phyloP scores from a whole-genome alignment of 2,797 vertebrate species.

The Chrysocyon brachyurus region DNA sequence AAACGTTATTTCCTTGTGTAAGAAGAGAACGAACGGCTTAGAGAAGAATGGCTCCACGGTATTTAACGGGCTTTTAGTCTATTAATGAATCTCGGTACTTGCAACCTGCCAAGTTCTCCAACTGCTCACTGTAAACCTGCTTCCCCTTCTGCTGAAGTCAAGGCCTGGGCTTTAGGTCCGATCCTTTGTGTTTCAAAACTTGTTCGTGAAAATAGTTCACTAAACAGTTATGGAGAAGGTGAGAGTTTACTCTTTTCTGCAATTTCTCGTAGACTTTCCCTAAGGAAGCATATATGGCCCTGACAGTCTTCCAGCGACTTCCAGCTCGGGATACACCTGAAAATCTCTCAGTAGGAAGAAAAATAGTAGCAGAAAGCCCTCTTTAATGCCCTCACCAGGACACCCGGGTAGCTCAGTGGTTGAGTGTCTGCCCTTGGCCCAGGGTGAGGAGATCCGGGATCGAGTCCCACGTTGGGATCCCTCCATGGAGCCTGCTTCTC shows the following conservation, averaged over 20 bases:
- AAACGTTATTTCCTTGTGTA: conserved; percentile 77
- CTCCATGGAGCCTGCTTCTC: too few relatives aligned
- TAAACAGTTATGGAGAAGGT: not conserved
- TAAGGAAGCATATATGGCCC: not conserved
- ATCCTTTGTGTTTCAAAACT: not conserved
- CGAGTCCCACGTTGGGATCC: too few relatives aligned
- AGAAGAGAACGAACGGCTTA: conserved; percentile 49
- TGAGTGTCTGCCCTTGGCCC: too few relatives aligned
- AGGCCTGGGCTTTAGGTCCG: too few relatives aligned
- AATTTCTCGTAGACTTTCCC: not conserved
- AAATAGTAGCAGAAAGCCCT: not conserved
- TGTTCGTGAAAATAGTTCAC: not conserved
- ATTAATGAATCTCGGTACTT: conserved; percentile 62
- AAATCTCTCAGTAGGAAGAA: not conserved
- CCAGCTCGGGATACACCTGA: not conserved
- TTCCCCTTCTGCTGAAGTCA: not conserved
- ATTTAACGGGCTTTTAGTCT: conserved; percentile 63
- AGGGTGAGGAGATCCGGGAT: too few relatives aligned
- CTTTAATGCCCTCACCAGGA: not conserved
- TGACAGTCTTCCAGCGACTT: not conserved
- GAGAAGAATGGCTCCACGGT: conserved; percentile 59
- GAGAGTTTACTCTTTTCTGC: not conserved
- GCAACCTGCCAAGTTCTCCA: not conserved
- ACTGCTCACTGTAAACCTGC: not conserved
- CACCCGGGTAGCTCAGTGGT: too few relatives aligned